phyloP scores from a whole-genome alignment of 2,797 vertebrate species.

The Molossus molossus region DNA sequence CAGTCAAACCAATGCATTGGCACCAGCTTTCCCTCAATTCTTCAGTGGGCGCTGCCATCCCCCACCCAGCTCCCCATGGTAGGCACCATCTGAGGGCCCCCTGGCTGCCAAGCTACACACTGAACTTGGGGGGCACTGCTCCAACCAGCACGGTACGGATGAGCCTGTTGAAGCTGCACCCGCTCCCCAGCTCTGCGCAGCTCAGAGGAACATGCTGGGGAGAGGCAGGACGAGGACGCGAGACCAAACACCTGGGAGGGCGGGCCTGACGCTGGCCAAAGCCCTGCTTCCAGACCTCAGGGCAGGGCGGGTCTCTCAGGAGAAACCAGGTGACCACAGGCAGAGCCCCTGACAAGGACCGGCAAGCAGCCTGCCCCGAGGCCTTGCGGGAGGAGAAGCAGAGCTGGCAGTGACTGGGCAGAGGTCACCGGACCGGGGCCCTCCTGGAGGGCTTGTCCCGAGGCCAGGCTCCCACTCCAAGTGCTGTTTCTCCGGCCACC shows the following conservation, averaged over 20 bases:
- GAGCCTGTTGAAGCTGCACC: rapidly evolving
- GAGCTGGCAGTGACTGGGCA: neutral
- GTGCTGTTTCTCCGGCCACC: rapidly evolving
- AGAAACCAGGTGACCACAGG: neutral
- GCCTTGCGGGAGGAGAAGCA: neutral
- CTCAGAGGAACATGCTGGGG: rapidly evolving
- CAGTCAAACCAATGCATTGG: rapidly evolving
- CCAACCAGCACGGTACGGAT: rapidly evolving
- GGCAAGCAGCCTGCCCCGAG: neutral
- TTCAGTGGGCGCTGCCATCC: rapidly evolving
- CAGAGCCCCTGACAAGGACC: neutral
- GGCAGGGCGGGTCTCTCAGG: neutral
- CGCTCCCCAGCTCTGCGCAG: neutral
- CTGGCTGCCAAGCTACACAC: neutral
- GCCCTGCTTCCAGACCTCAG: neutral
- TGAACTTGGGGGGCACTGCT: neutral
- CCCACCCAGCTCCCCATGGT: rapidly evolving
- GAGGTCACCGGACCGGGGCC: neutral
- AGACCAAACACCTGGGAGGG: rapidly evolving
- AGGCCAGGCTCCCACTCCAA: neutral
- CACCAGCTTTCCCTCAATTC: rapidly evolving
- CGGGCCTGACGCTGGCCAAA: rapidly evolving
- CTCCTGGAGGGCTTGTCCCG: rapidly evolving
- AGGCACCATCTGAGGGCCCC: neutral
- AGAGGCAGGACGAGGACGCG: rapidly evolving